Evolutionary conservation across 2,888 invertebrate genomes (phyloP).

Genomic region (Lysandra coridon): DNA sequence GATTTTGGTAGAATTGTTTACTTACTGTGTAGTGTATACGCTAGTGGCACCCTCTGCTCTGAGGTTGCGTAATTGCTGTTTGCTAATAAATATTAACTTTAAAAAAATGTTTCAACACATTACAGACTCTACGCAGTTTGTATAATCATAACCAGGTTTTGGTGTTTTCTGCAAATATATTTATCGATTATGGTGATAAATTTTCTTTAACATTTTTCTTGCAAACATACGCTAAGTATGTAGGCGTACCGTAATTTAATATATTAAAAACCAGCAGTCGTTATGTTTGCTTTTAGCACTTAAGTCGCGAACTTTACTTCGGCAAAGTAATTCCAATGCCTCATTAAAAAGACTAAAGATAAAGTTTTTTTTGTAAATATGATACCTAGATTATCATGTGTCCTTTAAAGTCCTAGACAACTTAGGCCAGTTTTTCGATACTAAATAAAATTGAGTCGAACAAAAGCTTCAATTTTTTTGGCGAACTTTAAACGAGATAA

Average conservation of each 20-base stretch:
- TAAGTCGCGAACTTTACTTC: neutral
- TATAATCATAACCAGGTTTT: neutral
- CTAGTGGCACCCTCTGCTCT: too few relatives aligned
- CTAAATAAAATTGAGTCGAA: neutral
- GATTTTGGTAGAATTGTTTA: too few relatives aligned
- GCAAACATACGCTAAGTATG: neutral
- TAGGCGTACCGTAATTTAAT: slow-evolving; percentile 16
- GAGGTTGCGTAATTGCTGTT: neutral
- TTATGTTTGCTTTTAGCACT: neutral
- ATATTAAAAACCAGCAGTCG: neutral
- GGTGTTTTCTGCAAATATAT: neutral
- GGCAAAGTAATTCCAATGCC: neutral
- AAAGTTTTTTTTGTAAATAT: neutral
- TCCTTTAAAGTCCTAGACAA: neutral
- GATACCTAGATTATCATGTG: neutral
- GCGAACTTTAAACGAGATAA: neutral
- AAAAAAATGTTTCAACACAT: neutral
- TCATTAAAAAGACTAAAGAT: neutral
- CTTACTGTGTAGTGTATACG: too few relatives aligned
- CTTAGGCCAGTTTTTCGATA: neutral
- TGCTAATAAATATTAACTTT: neutral
- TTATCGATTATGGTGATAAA: neutral
- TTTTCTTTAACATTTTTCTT: slow-evolving; percentile 14
- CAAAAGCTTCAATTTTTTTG: neutral
- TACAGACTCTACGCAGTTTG: neutral